phyloP scores from a whole-genome alignment of 1,140 invertebrate species.

The Drosophila sechellia region DNA sequence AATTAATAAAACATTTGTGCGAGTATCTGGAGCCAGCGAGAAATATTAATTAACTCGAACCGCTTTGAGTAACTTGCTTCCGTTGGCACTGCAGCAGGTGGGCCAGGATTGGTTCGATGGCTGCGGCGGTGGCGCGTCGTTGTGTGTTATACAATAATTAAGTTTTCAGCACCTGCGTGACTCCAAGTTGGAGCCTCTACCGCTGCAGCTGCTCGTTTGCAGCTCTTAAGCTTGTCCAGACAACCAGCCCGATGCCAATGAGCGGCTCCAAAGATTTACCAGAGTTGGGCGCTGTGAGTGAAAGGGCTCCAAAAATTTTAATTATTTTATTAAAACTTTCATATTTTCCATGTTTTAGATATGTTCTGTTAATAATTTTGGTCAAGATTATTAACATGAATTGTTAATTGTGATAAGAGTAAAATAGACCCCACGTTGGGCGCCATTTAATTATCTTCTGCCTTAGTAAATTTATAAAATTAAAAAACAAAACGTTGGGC shows the following conservation, averaged over 20 bases:
- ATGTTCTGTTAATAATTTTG: no score
- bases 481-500: neutral
- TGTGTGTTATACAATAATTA: constrained; percentile 81
- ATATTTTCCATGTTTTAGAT: neutral
- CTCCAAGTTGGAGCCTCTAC: constrained; percentile 49
- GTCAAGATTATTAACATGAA: no score
- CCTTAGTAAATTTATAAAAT: no score
- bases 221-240: constrained; percentile 41
- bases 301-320: neutral
- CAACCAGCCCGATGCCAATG: constrained; percentile 14
- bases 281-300: constrained; percentile 5
- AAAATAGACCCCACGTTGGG: no score
- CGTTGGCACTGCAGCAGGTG: constrained; percentile 24
- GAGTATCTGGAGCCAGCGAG: constrained; percentile 45
- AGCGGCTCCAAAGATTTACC: constrained; percentile 10
- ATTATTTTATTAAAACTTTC: neutral
- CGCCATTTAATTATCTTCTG: no score
- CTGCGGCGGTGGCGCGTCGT: constrained; percentile 12
- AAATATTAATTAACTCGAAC: constrained; percentile 78
- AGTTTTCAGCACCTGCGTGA: constrained; percentile 81
- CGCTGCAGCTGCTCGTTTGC: constrained; percentile 47
- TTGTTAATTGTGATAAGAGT: no score
- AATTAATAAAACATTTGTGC: constrained; percentile 80
- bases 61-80: constrained; percentile 50
- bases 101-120: neutral